Evolutionary conservation across 1,140 invertebrate species (phyloP), one percentile per base, ranked within the genome.

Genomic region (Drosophila willistoni): DNA sequence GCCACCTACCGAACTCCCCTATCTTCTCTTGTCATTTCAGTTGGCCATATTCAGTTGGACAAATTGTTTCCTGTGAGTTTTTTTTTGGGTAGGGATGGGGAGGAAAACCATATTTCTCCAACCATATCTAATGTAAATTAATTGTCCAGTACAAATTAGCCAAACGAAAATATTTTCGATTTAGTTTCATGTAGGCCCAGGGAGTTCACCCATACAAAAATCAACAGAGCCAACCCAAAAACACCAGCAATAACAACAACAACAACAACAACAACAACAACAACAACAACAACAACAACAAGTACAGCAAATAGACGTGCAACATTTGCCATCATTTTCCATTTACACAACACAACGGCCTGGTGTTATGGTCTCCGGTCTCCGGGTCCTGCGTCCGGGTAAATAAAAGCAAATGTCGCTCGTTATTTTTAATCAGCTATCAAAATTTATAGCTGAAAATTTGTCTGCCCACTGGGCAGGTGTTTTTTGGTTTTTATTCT

Each of bases 341-440:
- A 76, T 76, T 76, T 76, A 64, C 64, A 75, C 55, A 57, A 57
- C 55, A 57, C 34, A 29, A 29, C 25, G 25, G 63, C 19, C 44
- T 22, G 44, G 17, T 51, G 13, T 57, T 12, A 9, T 12, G 44
- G 17, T 51, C 17, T 36, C 34, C 17, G 44, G 17, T 51, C 10
- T 19, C 19, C 19, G 44, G 17, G 19, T 51, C 44, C 44, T 10
- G 44, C 17, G 17, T 51, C 44, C 65, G 64, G 81, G 81, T 85
- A 83, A 84, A 81, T 74, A 81, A 62, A 79, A 77, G 76, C 83
- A 75, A 85, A 79, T 87, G 76, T 61, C 57, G 67, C 83, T 82
- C 83, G 76, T 86, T 87, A 87, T 82, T 79, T 86, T 86, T 86
- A 86, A 86, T 86, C 82, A 79, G 83, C 61, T 68, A 86, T 86